Evolutionary conservation across 2,888 invertebrate genomes (phyloP).

Genomic region (Orgyia antiqua): DNA sequence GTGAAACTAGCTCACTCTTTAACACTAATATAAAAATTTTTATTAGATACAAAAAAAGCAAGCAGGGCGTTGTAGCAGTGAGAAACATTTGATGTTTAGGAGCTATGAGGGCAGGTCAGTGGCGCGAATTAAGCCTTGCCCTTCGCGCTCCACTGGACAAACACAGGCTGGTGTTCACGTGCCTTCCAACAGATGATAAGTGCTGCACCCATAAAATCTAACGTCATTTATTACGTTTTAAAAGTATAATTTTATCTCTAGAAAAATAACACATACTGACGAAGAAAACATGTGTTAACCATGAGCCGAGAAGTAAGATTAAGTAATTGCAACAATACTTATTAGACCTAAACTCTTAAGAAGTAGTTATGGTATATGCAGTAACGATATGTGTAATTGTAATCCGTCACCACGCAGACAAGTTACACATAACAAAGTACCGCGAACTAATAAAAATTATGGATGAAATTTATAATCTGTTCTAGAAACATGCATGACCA

Average conservation of each 20-base stretch:
- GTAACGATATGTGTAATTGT: too few species aligned
- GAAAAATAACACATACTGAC: slow-evolving; percentile 9
- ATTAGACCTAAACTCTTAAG: too few species aligned
- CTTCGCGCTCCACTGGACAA: slow-evolving; percentile 65
- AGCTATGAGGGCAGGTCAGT: slow-evolving; percentile 38
- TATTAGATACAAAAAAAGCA: slow-evolving; percentile 15
- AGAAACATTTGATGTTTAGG: slow-evolving; percentile 23
- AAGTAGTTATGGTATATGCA: too few species aligned
- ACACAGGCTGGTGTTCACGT: slow-evolving; percentile 52
- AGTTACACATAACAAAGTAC: too few species aligned
- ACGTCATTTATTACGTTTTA: slow-evolving; percentile 33
- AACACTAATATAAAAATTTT: slow-evolving; percentile 13
- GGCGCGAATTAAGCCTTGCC: slow-evolving; percentile 61
- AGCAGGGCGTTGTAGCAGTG: slow-evolving; percentile 26
- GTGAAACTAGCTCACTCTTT: slow-evolving; percentile 41
- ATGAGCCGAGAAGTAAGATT: too few species aligned
- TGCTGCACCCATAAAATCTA: slow-evolving; percentile 48
- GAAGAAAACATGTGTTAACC: too few species aligned
- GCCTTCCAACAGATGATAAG: slow-evolving; percentile 55
- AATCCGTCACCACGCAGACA: too few species aligned
- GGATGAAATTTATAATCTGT: too few species aligned
- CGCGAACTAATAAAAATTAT: too few species aligned
- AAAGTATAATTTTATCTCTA: slow-evolving; percentile 16
- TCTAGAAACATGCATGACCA: slow-evolving; percentile 18
- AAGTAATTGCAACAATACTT: too few species aligned